Conservation (phyloP, 2,888 invertebrate species). For the Trissolcus japonicus region DNA sequence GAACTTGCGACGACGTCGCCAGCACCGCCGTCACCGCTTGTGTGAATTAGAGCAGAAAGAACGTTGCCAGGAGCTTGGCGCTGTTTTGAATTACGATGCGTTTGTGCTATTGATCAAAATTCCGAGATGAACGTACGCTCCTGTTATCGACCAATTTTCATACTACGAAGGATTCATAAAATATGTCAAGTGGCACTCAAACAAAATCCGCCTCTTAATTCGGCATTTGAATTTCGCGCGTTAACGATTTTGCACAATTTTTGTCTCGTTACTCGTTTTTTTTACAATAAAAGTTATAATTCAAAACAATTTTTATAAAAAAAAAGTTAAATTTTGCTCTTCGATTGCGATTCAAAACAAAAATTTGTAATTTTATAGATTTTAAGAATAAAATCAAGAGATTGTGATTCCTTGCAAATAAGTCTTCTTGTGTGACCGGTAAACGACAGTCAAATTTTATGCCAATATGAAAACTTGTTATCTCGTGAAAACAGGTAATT, state of each 20-base stretch:
- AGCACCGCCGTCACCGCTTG: constrained; percentile 45
- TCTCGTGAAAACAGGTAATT: constrained; percentile 44
- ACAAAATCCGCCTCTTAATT: constrained; percentile 24
- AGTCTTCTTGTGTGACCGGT: not conserved
- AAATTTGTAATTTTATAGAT: no score
- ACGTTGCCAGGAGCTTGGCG: constrained; percentile 56
- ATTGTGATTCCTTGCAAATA: no score
- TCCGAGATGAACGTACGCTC: constrained; percentile 49
- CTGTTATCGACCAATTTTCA: constrained; percentile 55
- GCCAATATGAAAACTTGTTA: constrained; percentile 27
- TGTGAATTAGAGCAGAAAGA: constrained; percentile 59
- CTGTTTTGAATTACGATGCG: constrained; percentile 56
- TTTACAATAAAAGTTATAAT: no score
- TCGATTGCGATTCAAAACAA: no score
- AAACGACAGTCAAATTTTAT: no score
- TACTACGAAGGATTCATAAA: constrained; percentile 51
- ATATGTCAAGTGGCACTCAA: constrained; percentile 48
- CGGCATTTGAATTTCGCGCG: constrained; percentile 35
- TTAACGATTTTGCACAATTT: no score
- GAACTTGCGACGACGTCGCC: constrained; percentile 20
- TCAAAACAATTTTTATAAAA: no score
- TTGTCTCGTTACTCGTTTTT: no score
- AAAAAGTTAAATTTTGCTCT: no score
- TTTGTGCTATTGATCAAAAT: constrained; percentile 56
- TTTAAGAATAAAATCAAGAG: no score